Evolutionary conservation across 2,113 vertebrate species (phyloP).

Genomic region (Microtus richardsoni): DNA sequence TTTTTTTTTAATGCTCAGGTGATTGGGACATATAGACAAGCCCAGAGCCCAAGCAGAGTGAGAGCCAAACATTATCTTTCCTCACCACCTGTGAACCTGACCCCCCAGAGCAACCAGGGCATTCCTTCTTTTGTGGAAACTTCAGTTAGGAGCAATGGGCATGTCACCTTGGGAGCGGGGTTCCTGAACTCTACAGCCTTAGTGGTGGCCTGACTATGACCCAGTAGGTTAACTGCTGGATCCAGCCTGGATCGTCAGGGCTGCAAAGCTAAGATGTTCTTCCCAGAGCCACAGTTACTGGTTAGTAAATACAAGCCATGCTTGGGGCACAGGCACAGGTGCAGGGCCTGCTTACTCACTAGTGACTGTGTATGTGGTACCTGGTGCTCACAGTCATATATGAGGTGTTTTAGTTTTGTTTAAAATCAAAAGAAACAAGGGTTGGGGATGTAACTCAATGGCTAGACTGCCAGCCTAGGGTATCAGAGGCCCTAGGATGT

Average conservation of each 20-base stretch:
- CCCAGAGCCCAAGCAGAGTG: background rate
- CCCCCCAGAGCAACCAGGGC: background rate
- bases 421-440: conserved; percentile 22
- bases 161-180: background rate
- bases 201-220: background rate
- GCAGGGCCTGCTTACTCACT: background rate
- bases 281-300: background rate
- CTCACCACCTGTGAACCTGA: background rate
- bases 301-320: background rate
- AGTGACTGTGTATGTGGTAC: background rate
- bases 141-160: background rate
- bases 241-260: background rate
- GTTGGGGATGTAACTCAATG: background rate
- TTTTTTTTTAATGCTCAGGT: background rate
- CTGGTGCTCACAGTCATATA: background rate
- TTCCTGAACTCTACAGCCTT: background rate
- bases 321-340: background rate
- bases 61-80: background rate
- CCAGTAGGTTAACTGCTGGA: background rate
- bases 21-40: background rate
- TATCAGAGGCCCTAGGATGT: background rate
- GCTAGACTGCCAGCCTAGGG: background rate
- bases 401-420: conserved; percentile 16
- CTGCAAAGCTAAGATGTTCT: background rate
- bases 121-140: background rate